Evolutionary conservation across 2,113 vertebrate species (phyloP).

Genomic region (Psophia crepitans): DNA sequence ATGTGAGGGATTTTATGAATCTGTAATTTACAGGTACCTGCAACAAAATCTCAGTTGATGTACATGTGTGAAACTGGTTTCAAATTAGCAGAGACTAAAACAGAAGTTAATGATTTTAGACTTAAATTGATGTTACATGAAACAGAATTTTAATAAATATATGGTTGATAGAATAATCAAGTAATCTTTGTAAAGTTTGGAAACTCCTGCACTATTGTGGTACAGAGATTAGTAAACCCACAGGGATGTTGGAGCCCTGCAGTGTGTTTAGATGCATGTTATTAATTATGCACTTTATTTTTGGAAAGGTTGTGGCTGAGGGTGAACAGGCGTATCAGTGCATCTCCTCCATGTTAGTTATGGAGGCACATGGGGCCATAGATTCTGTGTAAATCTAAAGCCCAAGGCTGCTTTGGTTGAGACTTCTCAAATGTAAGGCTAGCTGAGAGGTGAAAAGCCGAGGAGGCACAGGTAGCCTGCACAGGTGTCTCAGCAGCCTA

Average conservation of each 20-base stretch:
- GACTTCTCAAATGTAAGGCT: background rate
- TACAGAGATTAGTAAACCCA: background rate
- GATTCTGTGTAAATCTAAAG: background rate
- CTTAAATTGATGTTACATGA: background rate
- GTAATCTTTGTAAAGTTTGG: background rate
- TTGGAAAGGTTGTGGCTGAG: background rate
- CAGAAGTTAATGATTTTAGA: background rate
- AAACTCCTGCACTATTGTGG: background rate
- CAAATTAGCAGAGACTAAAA: background rate
- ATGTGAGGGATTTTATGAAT: background rate
- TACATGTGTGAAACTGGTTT: background rate
- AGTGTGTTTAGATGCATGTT: background rate
- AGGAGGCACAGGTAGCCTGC: background rate
- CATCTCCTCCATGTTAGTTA: background rate
- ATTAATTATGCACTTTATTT: background rate
- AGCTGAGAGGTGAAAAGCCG: background rate
- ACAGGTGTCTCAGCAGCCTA: background rate
- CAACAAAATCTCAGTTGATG: background rate
- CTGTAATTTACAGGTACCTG: background rate
- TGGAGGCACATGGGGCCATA: background rate
- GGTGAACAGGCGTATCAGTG: background rate
- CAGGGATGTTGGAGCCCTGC: background rate
- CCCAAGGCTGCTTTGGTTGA: background rate
- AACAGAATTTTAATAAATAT: background rate
- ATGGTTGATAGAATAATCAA: background rate